Conservation (phyloP, 1,140 invertebrate species). For the Pachyrhynchus sulphureomaculatus region DNA sequence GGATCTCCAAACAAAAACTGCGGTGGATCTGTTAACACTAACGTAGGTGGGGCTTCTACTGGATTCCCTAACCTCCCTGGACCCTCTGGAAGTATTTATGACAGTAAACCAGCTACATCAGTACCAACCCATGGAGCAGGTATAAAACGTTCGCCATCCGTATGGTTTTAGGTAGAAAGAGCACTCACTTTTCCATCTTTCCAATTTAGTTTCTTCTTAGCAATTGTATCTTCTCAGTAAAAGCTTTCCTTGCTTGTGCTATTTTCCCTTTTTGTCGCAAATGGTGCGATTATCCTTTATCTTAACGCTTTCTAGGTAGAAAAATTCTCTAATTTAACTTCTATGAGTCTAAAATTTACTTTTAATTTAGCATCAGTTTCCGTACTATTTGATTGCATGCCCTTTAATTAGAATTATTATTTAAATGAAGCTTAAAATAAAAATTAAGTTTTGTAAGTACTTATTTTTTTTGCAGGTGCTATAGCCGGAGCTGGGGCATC, state of each 20-base stretch:
- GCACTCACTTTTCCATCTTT: neutral
- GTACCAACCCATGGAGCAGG: neutral
- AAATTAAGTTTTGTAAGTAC: neutral
- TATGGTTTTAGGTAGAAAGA: neutral
- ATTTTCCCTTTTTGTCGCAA: too few relatives aligned
- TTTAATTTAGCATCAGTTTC: too few relatives aligned
- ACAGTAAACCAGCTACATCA: neutral
- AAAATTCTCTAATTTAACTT: too few relatives aligned
- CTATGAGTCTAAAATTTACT: too few relatives aligned
- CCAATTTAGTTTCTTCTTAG: too few relatives aligned
- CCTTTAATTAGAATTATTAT: too few relatives aligned
- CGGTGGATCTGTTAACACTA: neutral
- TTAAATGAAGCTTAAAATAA: too few relatives aligned
- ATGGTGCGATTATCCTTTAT: too few relatives aligned
- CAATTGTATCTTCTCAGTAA: too few relatives aligned
- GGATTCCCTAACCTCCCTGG: neutral
- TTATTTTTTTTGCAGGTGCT: neutral
- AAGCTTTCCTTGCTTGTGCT: too few relatives aligned
- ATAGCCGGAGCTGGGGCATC: neutral
- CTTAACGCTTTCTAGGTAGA: too few relatives aligned
- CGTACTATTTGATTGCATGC: too few relatives aligned
- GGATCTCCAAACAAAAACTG: constrained; percentile 11
- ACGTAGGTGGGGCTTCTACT: neutral
- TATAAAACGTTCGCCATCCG: neutral
- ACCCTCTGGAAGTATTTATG: neutral